phyloP scores from a whole-genome alignment of 2,797 vertebrate species.

The Anguilla obscura region DNA sequence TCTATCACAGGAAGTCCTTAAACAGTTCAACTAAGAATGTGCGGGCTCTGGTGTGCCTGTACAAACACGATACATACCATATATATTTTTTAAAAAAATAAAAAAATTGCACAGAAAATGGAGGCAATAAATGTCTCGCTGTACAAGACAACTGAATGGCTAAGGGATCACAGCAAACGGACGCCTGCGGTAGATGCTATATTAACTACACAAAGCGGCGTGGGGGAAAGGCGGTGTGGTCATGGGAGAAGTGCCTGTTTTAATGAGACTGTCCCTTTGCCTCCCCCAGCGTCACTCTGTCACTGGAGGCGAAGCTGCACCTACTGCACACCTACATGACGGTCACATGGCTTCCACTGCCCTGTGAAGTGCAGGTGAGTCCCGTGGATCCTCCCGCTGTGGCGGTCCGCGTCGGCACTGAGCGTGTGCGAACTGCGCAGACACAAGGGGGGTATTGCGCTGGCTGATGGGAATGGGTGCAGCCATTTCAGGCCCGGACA shows the following conservation, averaged over 20 bases:
- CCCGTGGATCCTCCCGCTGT: background rate
- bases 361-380: conserved; percentile 82
- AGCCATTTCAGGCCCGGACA: background rate
- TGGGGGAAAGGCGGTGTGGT: background rate
- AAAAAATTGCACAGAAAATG: background rate
- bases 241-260: background rate
- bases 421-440: background rate
- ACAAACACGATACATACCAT: background rate
- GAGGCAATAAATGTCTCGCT: background rate
- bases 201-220: background rate
- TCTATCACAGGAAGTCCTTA: background rate
- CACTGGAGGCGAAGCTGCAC: conserved; percentile 91
- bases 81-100: background rate
- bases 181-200: background rate
- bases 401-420: background rate
- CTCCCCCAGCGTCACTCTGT: conserved; percentile 81
- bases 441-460: background rate
- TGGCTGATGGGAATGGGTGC: background rate
- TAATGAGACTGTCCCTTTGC: background rate
- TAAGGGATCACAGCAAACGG: background rate
- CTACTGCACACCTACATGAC: conserved; percentile 80
- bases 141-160: background rate
- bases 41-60: background rate
- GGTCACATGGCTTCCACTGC: conserved; percentile 83
- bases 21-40: background rate